phyloP scores from a whole-genome alignment of 2,113 vertebrate species.

The Syngnathus floridae region DNA sequence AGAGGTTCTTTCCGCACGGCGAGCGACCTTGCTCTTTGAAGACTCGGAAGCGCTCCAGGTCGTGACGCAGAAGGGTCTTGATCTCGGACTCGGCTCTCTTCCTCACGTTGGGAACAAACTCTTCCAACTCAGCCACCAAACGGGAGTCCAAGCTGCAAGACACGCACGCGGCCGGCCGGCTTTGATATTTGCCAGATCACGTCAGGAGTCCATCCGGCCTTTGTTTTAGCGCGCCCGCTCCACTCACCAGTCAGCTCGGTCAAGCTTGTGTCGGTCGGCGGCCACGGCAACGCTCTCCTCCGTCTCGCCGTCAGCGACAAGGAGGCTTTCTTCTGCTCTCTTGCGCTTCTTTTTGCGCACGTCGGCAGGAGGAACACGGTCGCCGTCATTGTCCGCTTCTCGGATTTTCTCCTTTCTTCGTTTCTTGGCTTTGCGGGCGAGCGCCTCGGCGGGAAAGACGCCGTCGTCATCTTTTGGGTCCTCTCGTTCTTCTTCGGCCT shows the following conservation, averaged over 20 bases:
- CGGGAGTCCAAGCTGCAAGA: neutral
- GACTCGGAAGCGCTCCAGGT: slow-evolving; percentile 36
- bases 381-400: neutral
- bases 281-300: neutral
- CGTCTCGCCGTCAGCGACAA: too few species aligned
- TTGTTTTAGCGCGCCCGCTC: too few species aligned
- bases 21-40: slow-evolving; percentile 33
- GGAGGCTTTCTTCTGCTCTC: neutral
- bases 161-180: neutral
- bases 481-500: neutral
- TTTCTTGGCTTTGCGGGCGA: neutral
- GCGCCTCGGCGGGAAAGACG: neutral
- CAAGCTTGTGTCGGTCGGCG: neutral
- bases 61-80: slow-evolving; percentile 21
- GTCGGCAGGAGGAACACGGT: neutral
- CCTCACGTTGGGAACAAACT: slow-evolving; percentile 37
- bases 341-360: neutral
- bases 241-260: too few species aligned
- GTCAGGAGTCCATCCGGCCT: too few species aligned
- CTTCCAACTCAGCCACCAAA: slow-evolving; percentile 28
- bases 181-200: too few species aligned
- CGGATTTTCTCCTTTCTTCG: neutral
- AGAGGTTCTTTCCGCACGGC: neutral
- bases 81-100: neutral
- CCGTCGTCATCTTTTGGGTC: neutral